Evolutionary conservation across 2,888 invertebrate genomes (phyloP).

Genomic region (Drosophila anomalipes): DNA sequence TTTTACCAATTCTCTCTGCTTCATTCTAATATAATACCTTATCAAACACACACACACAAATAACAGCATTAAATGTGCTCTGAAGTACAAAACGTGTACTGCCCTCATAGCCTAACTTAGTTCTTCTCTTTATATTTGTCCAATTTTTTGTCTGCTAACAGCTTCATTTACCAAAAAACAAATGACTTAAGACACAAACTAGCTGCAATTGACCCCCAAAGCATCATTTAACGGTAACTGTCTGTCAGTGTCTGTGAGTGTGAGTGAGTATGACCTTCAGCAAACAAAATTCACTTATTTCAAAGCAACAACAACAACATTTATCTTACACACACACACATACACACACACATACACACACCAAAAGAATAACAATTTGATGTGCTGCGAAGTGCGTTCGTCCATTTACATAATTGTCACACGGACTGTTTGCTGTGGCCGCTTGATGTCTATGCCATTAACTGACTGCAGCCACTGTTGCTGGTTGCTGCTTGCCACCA

Average conservation of each 20-base stretch:
- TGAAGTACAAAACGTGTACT: conserved; percentile 1
- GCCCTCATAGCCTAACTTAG: background rate
- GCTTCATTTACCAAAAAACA: conserved; percentile 54
- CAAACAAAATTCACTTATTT: conserved; percentile 69
- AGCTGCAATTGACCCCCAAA: conserved; percentile 68
- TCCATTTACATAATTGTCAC: conserved; percentile 80
- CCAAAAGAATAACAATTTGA: conserved; percentile 5
- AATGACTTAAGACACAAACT: conserved; percentile 77
- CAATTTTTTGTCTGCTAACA: conserved; percentile 42
- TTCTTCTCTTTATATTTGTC: background rate
- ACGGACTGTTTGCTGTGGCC: conserved; percentile 56
- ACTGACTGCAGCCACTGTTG: conserved; percentile 51
- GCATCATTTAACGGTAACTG: conserved; percentile 68
- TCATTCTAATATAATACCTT: background rate
- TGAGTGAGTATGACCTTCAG: conserved; percentile 66
- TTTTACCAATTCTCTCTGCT: background rate
- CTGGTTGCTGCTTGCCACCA: conserved; percentile 27
- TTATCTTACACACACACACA: conserved; percentile 25
- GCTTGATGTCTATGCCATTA: conserved; percentile 68
- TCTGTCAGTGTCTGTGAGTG: conserved; percentile 17
- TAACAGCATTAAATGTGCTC: conserved; percentile 1
- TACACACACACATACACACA: too few species aligned
- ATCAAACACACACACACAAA: background rate
- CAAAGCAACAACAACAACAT: conserved; percentile 29
- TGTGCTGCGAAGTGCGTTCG: conserved; percentile 62